These are phyloP conservation scores for Megastigmus dorsalis DNA, from an alignment of 2,888 invertebrate species.

Conservation along the genomic window DNA sequence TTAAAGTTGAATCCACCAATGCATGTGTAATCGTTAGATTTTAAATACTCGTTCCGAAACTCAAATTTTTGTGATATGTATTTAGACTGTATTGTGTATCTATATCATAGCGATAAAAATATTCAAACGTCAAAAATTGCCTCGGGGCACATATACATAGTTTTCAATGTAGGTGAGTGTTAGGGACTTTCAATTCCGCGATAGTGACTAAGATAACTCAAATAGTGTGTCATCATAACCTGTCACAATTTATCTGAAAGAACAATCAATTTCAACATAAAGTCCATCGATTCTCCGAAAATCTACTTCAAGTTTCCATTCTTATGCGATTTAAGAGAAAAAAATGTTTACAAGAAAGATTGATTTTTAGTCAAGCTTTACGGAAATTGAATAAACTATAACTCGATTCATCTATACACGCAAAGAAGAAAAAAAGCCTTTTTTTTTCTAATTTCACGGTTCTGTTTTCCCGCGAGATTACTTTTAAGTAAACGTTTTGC, in stretches of 20 bases:
- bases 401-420: neutral
- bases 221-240: neutral
- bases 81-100: too few relatives aligned
- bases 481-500: constrained; percentile 36
- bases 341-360: too few relatives aligned
- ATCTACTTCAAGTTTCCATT: neutral
- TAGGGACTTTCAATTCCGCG: neutral
- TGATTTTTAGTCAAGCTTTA: too few relatives aligned
- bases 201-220: neutral
- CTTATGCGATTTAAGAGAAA: neutral
- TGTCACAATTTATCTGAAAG: neutral
- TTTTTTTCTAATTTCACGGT: constrained; percentile 3
- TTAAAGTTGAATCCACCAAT: too few relatives aligned
- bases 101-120: too few relatives aligned
- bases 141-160: neutral
- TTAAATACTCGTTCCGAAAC: too few relatives aligned
- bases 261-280: constrained; percentile 24
- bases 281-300: neutral
- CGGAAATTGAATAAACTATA: neutral
- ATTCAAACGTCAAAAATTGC: neutral
- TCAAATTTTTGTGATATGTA: too few relatives aligned
- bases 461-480: constrained; percentile 10
- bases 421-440: neutral
- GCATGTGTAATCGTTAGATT: too few relatives aligned
- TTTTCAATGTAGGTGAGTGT: too few relatives aligned